Conservation (phyloP, 2,797 vertebrate genomes). For the Echeneis naucrates region DNA sequence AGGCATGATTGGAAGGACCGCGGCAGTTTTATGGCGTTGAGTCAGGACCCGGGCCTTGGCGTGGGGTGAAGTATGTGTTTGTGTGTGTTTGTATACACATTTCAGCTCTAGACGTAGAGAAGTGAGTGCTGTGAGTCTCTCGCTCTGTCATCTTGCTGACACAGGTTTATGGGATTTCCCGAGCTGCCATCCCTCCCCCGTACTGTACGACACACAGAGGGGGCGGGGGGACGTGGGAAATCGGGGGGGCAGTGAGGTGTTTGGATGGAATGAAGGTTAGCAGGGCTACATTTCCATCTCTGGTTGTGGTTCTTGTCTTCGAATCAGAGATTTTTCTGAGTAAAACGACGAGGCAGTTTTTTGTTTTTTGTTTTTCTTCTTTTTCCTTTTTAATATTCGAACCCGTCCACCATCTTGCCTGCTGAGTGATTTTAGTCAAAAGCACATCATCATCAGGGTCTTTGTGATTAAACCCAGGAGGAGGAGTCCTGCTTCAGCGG, state of each 20-base stretch:
- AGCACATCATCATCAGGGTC: too few species aligned
- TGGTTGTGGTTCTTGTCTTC: conserved; percentile 3
- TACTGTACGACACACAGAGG: conserved; percentile 16
- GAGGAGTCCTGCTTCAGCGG: too few species aligned
- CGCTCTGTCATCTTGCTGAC: conserved; percentile 60
- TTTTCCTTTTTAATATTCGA: too few species aligned
- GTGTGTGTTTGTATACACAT: conserved; percentile 39
- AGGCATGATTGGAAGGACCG: conserved; percentile 56
- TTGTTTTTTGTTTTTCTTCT: too few species aligned
- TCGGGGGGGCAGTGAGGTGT: conserved; percentile 29
- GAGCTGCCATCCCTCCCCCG: conserved; percentile 30
- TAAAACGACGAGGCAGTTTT: too few species aligned
- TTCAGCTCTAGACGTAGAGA: conserved; percentile 47
- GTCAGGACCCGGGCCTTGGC: conserved; percentile 50
- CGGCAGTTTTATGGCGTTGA: conserved; percentile 70
- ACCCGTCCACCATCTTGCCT: too few species aligned
- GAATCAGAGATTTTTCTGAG: conserved; percentile 4
- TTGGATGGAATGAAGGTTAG: conserved; percentile 45
- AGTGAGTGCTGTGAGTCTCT: conserved; percentile 60
- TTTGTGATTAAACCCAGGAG: too few species aligned
- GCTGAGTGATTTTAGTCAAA: background rate
- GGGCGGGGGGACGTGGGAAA: background rate
- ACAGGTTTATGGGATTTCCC: conserved; percentile 75
- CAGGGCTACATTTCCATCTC: conserved; percentile 29
- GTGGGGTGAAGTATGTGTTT: conserved; percentile 51